These are phyloP conservation scores for Callosobruchus maculatus DNA, from an alignment of 2,888 invertebrate genomes.

Conservation along the genomic window DNA sequence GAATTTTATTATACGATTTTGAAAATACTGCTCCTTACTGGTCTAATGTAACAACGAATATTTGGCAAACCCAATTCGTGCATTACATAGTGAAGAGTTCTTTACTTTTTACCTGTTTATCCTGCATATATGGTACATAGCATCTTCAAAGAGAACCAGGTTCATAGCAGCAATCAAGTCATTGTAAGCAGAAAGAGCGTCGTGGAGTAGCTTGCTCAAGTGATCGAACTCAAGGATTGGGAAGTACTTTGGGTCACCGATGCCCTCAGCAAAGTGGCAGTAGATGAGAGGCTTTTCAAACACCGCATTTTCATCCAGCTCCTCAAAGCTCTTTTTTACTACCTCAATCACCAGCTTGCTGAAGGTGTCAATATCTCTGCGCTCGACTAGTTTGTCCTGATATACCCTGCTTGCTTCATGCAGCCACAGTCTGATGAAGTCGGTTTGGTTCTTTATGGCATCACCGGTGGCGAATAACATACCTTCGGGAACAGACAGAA, in stretches of 20 bases:
- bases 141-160: constrained; percentile 91
- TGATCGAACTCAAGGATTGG: constrained; percentile 69
- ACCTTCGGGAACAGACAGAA: constrained; percentile 37
- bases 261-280: constrained; percentile 88
- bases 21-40: too few species aligned
- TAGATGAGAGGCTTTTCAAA: constrained; percentile 77
- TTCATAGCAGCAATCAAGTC: constrained; percentile 90
- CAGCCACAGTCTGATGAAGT: constrained; percentile 78
- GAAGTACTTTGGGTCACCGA: constrained; percentile 89
- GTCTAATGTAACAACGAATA: too few species aligned
- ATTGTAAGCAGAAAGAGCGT: constrained; percentile 78
- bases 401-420: constrained; percentile 91
- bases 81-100: too few species aligned
- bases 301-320: constrained; percentile 68
- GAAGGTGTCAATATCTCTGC: constrained; percentile 70
- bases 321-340: constrained; percentile 74
- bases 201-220: constrained; percentile 69
- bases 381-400: constrained; percentile 84
- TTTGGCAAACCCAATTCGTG: too few species aligned
- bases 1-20: too few species aligned
- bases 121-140: constrained; percentile 88
- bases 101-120: constrained; percentile 59
- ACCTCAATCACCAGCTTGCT: constrained; percentile 69
- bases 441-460: constrained; percentile 63
- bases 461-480: constrained; percentile 75